These are phyloP conservation scores for Hypomesus transpacificus DNA, from an alignment of 2,113 vertebrate genomes.

Conservation along the genomic window DNA sequence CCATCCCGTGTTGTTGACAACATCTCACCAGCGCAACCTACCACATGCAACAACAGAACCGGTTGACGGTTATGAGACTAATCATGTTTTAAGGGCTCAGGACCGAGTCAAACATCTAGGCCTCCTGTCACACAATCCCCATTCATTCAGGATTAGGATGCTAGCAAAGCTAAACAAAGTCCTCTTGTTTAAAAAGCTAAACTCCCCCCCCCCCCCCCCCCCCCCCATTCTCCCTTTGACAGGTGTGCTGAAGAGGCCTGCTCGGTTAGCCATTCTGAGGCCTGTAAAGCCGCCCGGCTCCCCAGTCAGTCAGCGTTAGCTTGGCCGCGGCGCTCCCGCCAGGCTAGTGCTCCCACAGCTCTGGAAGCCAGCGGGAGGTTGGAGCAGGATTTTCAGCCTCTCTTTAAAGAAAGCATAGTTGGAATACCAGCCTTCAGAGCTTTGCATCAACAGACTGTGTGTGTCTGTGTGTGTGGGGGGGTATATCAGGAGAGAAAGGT, in stretches of 20 bases:
- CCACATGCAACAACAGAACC: conserved; percentile 8
- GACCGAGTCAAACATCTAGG: background rate
- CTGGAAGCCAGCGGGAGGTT: conserved; percentile 48
- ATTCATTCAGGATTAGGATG: conserved; percentile 52
- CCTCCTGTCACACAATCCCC: conserved; percentile 31
- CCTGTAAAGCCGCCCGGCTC: conserved; percentile 32
- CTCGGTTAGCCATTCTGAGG: conserved; percentile 14
- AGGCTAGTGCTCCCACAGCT: conserved; percentile 35
- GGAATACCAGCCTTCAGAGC: conserved; percentile 65
- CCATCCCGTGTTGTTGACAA: background rate
- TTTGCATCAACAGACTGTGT: conserved; percentile 56
- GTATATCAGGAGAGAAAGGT: conserved; percentile 49
- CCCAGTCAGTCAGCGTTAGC: conserved; percentile 28
- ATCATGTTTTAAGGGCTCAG: conserved; percentile 19
- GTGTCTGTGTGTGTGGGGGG: background rate
- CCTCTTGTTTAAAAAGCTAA: conserved; percentile 46
- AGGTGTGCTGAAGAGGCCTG: conserved; percentile 56
- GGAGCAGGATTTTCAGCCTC: conserved; percentile 50
- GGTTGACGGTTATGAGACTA: conserved; percentile 33
- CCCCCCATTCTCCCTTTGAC: conserved; percentile 48
- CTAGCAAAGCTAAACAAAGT: conserved; percentile 51
- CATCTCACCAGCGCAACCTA: conserved; percentile 5
- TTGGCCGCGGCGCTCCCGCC: conserved; percentile 26
- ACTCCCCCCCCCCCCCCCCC: conserved; percentile 22
- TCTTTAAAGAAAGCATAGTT: conserved; percentile 66